A percentile compares a stretch with the other conserved stretches of the same genome.
These are phyloP conservation scores for Brotula barbata DNA, from an alignment of 2,797 vertebrate species.

Conservation along the genomic window DNA sequence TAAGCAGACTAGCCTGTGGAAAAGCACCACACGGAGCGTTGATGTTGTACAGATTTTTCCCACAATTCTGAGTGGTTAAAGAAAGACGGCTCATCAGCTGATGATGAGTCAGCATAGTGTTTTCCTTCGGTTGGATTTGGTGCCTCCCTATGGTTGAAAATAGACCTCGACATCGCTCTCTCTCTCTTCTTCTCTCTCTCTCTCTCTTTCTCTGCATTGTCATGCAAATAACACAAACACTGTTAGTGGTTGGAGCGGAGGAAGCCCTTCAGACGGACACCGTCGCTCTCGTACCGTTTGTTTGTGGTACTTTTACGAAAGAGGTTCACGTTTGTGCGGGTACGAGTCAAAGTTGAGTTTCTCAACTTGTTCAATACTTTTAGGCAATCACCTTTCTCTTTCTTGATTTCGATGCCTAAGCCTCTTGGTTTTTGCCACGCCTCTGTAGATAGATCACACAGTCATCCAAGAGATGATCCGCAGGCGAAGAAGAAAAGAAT, in stretches of 20 bases:
- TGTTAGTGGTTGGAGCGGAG: slow-evolving; percentile 12
- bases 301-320: slow-evolving; percentile 60
- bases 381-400: slow-evolving; percentile 77
- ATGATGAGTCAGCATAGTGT: slow-evolving; percentile 29
- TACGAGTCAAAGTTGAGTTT: slow-evolving; percentile 58
- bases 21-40: slow-evolving; percentile 9
- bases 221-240: too few species aligned
- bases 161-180: slow-evolving; percentile 63
- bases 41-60: slow-evolving; percentile 12
- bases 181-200: slow-evolving; percentile 25
- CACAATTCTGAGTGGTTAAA: slow-evolving; percentile 23
- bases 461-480: slow-evolving; percentile 51
- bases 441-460: slow-evolving; percentile 72
- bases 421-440: slow-evolving; percentile 69
- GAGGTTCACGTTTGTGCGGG: slow-evolving; percentile 56
- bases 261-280: slow-evolving; percentile 17
- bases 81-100: slow-evolving; percentile 20
- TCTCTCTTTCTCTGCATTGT: slow-evolving; percentile 34
- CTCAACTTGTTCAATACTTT: slow-evolving; percentile 54
- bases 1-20: slow-evolving; percentile 4
- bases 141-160: slow-evolving; percentile 66
- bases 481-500: slow-evolving; percentile 59
- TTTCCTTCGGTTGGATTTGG: slow-evolving; percentile 51
- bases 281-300: slow-evolving; percentile 46
- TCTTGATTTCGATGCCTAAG: slow-evolving; percentile 82